Evolutionary conservation across 2,888 invertebrate genomes (phyloP).

Genomic region (Synergus itoensis): DNA sequence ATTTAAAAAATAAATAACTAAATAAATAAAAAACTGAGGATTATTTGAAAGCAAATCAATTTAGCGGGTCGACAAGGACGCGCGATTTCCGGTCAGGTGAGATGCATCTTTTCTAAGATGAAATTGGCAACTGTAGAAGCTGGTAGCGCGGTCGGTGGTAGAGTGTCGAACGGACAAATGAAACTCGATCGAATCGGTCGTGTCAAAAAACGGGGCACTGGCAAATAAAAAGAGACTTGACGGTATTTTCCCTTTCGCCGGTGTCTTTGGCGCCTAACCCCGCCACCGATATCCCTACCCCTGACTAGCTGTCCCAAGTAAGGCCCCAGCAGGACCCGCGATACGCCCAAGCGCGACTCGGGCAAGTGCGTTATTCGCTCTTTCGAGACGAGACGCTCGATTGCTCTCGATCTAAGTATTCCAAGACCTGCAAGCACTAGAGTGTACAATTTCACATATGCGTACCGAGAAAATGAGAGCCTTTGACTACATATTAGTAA

Average conservation of each 20-base stretch:
- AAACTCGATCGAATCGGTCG: conserved; percentile 71
- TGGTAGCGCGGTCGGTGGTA: conserved; percentile 59
- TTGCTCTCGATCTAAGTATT: conserved; percentile 3
- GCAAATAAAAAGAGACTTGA: conserved; percentile 66
- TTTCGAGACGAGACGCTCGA: conserved; percentile 28
- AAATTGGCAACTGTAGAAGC: conserved; percentile 53
- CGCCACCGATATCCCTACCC: conserved; percentile 56
- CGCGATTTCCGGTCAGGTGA: conserved; percentile 47
- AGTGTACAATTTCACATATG: background rate
- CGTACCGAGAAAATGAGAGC: background rate
- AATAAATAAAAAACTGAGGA: conserved; percentile 23
- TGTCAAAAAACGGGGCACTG: conserved; percentile 72
- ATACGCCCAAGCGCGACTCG: conserved; percentile 26
- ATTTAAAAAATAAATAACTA: conserved; percentile 28
- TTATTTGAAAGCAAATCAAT: background rate
- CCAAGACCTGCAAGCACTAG: background rate
- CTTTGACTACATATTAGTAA: too few relatives aligned
- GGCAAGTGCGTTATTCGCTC: conserved; percentile 22
- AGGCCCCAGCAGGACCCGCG: conserved; percentile 46
- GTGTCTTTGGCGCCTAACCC: conserved; percentile 54
- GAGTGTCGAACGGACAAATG: conserved; percentile 74
- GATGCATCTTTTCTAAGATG: conserved; percentile 54
- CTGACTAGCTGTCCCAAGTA: conserved; percentile 10
- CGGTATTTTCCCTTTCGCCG: conserved; percentile 76
- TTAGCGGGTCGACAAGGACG: conserved; percentile 47